Conservation (phyloP, 2,888 invertebrate genomes). For the Clivina fossor region DNA sequence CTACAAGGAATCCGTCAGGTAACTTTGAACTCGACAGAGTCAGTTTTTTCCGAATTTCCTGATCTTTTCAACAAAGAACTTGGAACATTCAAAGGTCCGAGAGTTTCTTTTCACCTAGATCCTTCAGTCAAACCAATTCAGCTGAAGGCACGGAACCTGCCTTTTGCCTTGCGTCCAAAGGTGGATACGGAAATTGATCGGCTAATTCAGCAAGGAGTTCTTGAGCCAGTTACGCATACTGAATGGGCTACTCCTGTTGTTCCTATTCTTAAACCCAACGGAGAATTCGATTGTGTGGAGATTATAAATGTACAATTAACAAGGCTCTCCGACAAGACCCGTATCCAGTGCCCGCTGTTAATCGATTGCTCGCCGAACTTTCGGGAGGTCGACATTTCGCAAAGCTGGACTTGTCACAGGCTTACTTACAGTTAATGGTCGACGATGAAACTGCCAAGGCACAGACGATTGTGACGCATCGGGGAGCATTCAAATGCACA, state of each 20-base stretch:
- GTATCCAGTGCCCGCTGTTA: slow-evolving; percentile 35
- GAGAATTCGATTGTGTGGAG: slow-evolving; percentile 38
- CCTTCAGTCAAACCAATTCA: no score
- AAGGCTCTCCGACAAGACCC: slow-evolving; percentile 40
- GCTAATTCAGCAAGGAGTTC: slow-evolving; percentile 34
- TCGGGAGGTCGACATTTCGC: slow-evolving; percentile 36
- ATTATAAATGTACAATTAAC: slow-evolving; percentile 40
- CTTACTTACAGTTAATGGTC: slow-evolving; percentile 21
- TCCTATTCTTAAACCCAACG: no score
- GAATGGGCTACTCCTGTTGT: slow-evolving; percentile 34
- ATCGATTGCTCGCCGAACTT: slow-evolving; percentile 31
- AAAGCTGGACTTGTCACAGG: slow-evolving; percentile 37
- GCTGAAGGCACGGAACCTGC: slow-evolving; percentile 39
- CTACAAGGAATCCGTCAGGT: no score
- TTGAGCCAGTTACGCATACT: slow-evolving; percentile 36
- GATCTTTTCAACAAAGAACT: no score
- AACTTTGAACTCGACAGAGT: no score
- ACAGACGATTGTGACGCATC: slow-evolving; percentile 39
- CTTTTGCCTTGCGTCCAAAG: slow-evolving; percentile 39
- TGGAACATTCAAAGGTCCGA: no score
- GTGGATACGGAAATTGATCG: slow-evolving; percentile 41
- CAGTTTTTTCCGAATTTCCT: no score
- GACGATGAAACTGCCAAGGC: slow-evolving; percentile 34
- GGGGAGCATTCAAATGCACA: slow-evolving; percentile 40
- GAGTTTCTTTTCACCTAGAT: no score